These are phyloP conservation scores for Holotrichia oblita DNA, from an alignment of 1,140 invertebrate genomes.

Conservation along the genomic window DNA sequence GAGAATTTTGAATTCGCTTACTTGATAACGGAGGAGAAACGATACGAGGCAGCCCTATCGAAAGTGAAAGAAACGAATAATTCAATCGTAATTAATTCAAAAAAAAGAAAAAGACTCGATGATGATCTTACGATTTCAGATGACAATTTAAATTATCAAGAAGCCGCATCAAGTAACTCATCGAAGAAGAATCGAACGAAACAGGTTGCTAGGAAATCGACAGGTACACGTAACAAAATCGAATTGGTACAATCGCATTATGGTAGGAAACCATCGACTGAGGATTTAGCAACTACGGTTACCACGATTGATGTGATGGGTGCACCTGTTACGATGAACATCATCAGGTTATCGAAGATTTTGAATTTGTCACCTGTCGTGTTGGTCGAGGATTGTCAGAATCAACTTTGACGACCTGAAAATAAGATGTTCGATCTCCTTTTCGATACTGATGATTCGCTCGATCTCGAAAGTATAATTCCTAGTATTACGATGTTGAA, in stretches of 20 bases:
- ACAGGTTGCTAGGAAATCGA: constrained; percentile 12
- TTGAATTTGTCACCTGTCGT: background rate
- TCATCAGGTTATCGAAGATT: background rate
- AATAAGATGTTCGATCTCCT: background rate
- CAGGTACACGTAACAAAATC: background rate
- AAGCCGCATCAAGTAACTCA: background rate
- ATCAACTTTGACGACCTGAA: background rate
- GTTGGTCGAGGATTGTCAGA: background rate
- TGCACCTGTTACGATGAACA: constrained; percentile 2
- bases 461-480: background rate
- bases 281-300: background rate
- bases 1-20: constrained; percentile 5
- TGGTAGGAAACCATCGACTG: background rate
- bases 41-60: background rate
- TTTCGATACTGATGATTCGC: background rate
- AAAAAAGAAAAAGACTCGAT: background rate
- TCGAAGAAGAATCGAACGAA: background rate
- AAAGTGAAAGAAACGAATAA: background rate
- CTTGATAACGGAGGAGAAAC: background rate
- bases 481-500: constrained; percentile 12
- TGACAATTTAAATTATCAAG: background rate
- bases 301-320: background rate
- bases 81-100: background rate
- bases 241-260: background rate
- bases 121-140: background rate